Conservation (phyloP, 2,113 vertebrate species). For the Prunella himalayana region DNA sequence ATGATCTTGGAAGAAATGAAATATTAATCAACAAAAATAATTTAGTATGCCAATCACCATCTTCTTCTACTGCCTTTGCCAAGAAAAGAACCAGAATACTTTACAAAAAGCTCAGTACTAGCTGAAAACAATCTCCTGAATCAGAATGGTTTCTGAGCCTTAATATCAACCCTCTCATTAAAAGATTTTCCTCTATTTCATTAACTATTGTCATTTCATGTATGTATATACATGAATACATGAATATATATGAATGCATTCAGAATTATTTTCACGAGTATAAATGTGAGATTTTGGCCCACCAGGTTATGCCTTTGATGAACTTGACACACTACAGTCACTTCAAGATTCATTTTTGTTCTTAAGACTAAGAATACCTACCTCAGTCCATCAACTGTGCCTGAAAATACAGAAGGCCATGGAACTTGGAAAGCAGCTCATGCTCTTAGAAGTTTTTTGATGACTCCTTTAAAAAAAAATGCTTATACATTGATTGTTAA, state of each 20-base stretch:
- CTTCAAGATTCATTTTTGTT: not conserved
- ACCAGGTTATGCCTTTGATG: not conserved
- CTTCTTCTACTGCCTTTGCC: not conserved
- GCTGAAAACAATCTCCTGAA: not conserved
- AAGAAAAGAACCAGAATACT: not conserved
- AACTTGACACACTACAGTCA: not conserved
- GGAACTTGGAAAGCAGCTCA: not conserved
- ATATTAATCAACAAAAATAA: not conserved
- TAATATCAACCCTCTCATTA: not conserved
- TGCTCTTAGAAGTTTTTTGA: not conserved
- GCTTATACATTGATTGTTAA: not conserved
- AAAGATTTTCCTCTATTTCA: not conserved
- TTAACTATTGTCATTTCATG: not conserved
- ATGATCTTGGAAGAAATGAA: not conserved
- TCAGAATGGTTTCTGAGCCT: not conserved
- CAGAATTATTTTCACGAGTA: not conserved
- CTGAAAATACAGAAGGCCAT: not conserved
- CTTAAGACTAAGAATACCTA: not conserved
- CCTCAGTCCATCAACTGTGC: not conserved
- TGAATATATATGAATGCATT: too few relatives aligned
- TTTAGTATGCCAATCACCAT: not conserved
- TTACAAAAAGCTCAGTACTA: not conserved
- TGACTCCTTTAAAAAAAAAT: not conserved
- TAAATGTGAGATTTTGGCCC: not conserved
- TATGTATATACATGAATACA: not conserved